Base-by-base conservation (phyloP, 2,113 vertebrate genomes). In the Eulemur macaco region DNA sequence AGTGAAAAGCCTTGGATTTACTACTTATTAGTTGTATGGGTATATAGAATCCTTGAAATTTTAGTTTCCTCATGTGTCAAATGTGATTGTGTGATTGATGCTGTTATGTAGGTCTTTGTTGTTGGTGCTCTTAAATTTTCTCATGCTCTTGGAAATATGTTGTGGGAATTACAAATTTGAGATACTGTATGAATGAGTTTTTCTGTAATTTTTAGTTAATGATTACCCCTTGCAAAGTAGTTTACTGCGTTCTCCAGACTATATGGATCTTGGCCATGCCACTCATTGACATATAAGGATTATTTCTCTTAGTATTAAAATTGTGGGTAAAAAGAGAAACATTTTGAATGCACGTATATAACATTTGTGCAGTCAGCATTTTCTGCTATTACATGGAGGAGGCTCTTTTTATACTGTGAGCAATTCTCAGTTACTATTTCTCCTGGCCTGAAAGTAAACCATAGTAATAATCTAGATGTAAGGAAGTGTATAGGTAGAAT, bases 271-370 rank as follows among this genome's bases (percentile, higher is more conserved):
- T 93, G 66, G 52, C 45, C 60, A 42, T 27, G 8, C 68, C 37
- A 50, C 31, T 77, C 21, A 77, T 68, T 90, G 68, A 94, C 6
- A 25, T 34, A 56, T 14, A 71, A 27, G n/a, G 18, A 39, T 92
- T 92, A 34, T 86, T 96, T 97, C 47, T 84, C 23, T 14, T 89
- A 71, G 6, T 76, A 76, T 86, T 95, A 89, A 86, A 66, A 86
- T 78, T 82, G 23, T 60, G 78, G 1, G 15, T 81, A 69, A 42
- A 91, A 89, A 73, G 14, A 39, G 31, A 64, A 91, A 64, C 13
- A 56, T 31, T 90, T 81, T 82, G 4, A 58, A 39, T 73, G 17
- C 6, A 76, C 81, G 2, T 50, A 27, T 91, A 21, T 66, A 71
- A 47, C 29, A 31, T 81, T 58, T 84, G 17, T 95, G 29, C 52